phyloP scores from a whole-genome alignment of 2,113 vertebrate species.

The Megaleporinus macrocephalus region DNA sequence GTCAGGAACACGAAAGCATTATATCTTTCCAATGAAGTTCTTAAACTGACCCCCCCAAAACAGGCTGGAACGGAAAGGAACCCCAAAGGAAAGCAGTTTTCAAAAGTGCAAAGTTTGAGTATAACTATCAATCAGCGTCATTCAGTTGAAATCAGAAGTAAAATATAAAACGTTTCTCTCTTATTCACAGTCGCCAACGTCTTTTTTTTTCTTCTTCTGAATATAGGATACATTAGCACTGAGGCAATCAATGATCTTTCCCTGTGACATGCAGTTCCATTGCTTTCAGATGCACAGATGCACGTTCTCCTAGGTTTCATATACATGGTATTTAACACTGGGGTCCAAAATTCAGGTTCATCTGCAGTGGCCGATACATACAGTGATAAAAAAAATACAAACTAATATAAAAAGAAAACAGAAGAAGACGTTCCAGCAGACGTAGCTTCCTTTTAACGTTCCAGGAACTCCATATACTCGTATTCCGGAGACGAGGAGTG shows the following conservation, averaged over 20 bases:
- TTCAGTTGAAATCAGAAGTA: slow-evolving; percentile 30
- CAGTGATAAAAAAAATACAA: neutral
- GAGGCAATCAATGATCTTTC: slow-evolving; percentile 46
- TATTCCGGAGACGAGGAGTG: neutral
- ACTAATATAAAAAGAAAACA: neutral
- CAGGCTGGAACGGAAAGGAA: neutral
- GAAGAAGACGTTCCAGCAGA: neutral
- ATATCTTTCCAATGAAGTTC: slow-evolving; percentile 25
- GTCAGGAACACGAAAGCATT: neutral
- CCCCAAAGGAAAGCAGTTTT: slow-evolving; percentile 14
- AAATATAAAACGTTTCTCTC: slow-evolving; percentile 49
- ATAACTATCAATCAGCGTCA: slow-evolving; percentile 42
- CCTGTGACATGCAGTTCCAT: slow-evolving; percentile 63
- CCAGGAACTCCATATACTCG: neutral
- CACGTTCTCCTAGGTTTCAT: slow-evolving; percentile 50
- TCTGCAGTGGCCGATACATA: neutral
- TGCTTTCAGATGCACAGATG: slow-evolving; percentile 43
- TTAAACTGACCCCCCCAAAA: slow-evolving; percentile 15
- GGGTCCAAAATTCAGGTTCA: neutral
- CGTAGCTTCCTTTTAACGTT: neutral
- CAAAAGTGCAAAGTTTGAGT: slow-evolving; percentile 42
- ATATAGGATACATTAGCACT: slow-evolving; percentile 55
- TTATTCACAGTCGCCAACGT: slow-evolving; percentile 58
- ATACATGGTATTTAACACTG: slow-evolving; percentile 46
- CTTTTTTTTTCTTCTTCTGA: neutral